phyloP scores from a whole-genome alignment of 2,888 invertebrate genomes.

The Drosophila siamana region DNA sequence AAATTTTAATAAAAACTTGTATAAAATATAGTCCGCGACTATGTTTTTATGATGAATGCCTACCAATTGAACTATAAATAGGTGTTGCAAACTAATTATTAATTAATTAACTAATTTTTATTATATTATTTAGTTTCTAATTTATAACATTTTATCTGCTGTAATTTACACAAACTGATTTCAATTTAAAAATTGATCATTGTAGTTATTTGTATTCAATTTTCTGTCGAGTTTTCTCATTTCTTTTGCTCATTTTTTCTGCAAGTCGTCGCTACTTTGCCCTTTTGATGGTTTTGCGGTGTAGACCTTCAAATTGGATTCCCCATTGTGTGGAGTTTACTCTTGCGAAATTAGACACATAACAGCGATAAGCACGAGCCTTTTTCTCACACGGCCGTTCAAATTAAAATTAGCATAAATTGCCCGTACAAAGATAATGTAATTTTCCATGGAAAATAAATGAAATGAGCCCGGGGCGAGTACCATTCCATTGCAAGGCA shows the following conservation, averaged over 20 bases:
- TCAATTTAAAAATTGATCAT: too few relatives aligned
- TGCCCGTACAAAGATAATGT: constrained; percentile 48
- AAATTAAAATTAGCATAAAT: constrained; percentile 77
- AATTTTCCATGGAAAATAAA: constrained; percentile 77
- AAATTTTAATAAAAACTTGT: too few relatives aligned
- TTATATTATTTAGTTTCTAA: too few relatives aligned
- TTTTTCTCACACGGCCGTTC: constrained; percentile 69
- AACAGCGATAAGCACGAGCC: constrained; percentile 61
- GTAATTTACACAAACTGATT: too few relatives aligned
- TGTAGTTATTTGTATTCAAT: too few relatives aligned
- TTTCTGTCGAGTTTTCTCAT: not conserved
- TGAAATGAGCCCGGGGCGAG: constrained; percentile 19
- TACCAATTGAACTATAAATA: too few relatives aligned
- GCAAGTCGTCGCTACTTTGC: constrained; percentile 8
- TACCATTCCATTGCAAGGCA: constrained; percentile 28
- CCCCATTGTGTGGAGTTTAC: constrained; percentile 9
- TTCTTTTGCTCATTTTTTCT: not conserved
- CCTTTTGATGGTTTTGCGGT: not conserved
- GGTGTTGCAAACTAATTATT: too few relatives aligned
- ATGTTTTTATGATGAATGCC: too few relatives aligned
- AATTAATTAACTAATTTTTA: too few relatives aligned
- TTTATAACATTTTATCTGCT: too few relatives aligned
- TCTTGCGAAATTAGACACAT: constrained; percentile 58
- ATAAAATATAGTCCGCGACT: too few relatives aligned
- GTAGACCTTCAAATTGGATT: constrained; percentile 7